Evolutionary conservation across 1,140 invertebrate species (phyloP).

Genomic region (Zaprionus vittiger): DNA sequence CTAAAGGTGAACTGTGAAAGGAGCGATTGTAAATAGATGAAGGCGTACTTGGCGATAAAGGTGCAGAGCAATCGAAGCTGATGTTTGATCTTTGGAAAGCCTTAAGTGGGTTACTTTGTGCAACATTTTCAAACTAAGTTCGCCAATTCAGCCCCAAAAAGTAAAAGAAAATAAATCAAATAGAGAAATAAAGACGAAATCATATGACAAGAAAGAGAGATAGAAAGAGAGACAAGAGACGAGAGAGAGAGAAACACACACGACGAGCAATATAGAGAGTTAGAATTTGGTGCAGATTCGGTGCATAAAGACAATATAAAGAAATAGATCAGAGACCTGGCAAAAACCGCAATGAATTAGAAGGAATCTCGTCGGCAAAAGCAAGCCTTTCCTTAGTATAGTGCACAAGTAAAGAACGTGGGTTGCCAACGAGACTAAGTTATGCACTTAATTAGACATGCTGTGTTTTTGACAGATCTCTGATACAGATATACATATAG

Average conservation of each 20-base stretch:
- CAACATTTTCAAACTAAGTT: constrained; percentile 84
- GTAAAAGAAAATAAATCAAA: constrained; percentile 65
- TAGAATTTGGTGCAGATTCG: constrained; percentile 66
- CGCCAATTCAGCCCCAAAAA: constrained; percentile 76
- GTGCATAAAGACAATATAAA: constrained; percentile 53
- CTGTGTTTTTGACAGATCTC: too few species aligned
- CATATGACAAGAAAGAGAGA: constrained; percentile 17
- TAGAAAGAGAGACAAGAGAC: constrained; percentile 23
- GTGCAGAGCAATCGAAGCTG: constrained; percentile 85
- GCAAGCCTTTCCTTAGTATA: too few species aligned
- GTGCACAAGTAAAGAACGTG: too few species aligned
- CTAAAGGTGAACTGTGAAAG: constrained; percentile 84
- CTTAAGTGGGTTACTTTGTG: constrained; percentile 84
- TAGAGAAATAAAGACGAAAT: constrained; percentile 24
- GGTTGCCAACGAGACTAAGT: too few species aligned
- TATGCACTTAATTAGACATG: too few species aligned
- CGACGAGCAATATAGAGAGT: constrained; percentile 20
- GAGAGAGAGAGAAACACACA: constrained; percentile 31
- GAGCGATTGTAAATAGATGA: constrained; percentile 85
- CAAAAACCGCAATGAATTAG: too few species aligned
- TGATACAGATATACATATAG: too few species aligned
- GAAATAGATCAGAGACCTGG: neutral
- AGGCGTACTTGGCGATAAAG: constrained; percentile 86
- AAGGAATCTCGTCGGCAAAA: too few species aligned
- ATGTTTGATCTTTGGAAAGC: constrained; percentile 84